Conservation (phyloP, 2,888 invertebrate genomes). For the Protophormia terraenovae region DNA sequence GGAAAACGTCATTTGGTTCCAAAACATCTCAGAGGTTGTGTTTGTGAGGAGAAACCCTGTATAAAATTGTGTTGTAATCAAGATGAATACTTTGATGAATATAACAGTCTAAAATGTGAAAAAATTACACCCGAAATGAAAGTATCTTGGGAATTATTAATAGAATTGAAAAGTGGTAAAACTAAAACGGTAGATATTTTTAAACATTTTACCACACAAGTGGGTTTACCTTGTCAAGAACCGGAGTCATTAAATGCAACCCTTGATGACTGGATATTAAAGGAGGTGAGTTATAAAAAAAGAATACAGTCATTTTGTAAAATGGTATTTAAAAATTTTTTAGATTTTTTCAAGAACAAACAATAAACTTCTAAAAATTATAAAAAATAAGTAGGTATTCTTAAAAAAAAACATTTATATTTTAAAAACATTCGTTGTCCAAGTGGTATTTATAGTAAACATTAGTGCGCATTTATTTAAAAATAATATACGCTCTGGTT, state of each 20-base stretch:
- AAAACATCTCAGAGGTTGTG: slow-evolving; percentile 74
- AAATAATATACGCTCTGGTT: no score
- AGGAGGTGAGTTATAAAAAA: slow-evolving; percentile 72
- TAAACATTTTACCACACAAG: slow-evolving; percentile 37
- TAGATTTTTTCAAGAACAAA: no score
- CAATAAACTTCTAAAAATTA: no score
- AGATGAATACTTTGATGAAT: slow-evolving; percentile 9
- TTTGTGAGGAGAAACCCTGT: slow-evolving; percentile 72
- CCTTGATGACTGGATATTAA: slow-evolving; percentile 73
- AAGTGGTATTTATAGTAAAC: no score
- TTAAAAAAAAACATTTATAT: no score
- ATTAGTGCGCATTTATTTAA: no score
- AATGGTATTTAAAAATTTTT: background rate
- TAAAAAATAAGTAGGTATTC: no score
- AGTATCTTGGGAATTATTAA: slow-evolving; percentile 18
- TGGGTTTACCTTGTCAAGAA: slow-evolving; percentile 68
- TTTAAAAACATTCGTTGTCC: no score
- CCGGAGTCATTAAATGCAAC: slow-evolving; percentile 73
- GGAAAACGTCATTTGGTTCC: no score
- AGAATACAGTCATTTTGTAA: no score
- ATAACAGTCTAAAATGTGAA: slow-evolving; percentile 26
- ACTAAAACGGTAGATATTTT: slow-evolving; percentile 16
- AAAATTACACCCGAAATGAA: slow-evolving; percentile 12
- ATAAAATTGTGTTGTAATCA: slow-evolving; percentile 73
- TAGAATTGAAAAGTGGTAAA: background rate